Evolutionary conservation across 2,113 vertebrate species (phyloP).

Genomic region (Oxygymnocypris stewartii): DNA sequence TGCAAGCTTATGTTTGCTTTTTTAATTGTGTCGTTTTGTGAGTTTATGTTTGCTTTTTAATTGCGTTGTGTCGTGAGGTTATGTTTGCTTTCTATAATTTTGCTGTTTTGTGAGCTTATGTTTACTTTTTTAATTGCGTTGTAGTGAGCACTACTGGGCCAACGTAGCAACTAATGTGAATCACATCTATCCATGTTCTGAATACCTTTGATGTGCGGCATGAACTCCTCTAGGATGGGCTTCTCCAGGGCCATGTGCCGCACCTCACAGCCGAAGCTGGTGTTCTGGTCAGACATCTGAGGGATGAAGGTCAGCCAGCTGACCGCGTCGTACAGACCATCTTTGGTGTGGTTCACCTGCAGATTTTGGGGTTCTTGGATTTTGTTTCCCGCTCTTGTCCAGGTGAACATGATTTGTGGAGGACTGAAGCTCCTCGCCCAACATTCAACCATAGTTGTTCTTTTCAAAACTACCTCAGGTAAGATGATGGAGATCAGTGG

Average conservation of each 20-base stretch:
- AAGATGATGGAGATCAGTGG: slow-evolving; percentile 66
- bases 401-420: slow-evolving; percentile 71
- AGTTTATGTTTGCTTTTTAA: too few relatives aligned
- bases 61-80: too few relatives aligned
- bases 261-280: slow-evolving; percentile 71
- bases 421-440: slow-evolving; percentile 69
- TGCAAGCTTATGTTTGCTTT: too few relatives aligned
- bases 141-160: too few relatives aligned
- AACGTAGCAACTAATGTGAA: too few relatives aligned
- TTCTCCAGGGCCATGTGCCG: slow-evolving; percentile 60
- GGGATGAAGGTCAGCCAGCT: slow-evolving; percentile 68
- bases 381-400: slow-evolving; percentile 65
- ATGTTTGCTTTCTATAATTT: too few relatives aligned
- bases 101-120: too few relatives aligned
- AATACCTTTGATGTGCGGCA: slow-evolving; percentile 68
- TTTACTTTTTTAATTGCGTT: too few relatives aligned
- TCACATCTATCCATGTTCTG: not conserved
- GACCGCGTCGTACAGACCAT: slow-evolving; percentile 65
- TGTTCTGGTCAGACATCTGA: slow-evolving; percentile 66
- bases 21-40: too few relatives aligned
- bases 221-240: slow-evolving; percentile 61
- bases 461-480: slow-evolving; percentile 65
- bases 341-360: slow-evolving; percentile 56
- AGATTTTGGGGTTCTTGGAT: slow-evolving; percentile 48
- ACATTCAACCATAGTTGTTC: slow-evolving; percentile 64